phyloP scores from a whole-genome alignment of 2,888 invertebrate species.

The Epinotia ramella region DNA sequence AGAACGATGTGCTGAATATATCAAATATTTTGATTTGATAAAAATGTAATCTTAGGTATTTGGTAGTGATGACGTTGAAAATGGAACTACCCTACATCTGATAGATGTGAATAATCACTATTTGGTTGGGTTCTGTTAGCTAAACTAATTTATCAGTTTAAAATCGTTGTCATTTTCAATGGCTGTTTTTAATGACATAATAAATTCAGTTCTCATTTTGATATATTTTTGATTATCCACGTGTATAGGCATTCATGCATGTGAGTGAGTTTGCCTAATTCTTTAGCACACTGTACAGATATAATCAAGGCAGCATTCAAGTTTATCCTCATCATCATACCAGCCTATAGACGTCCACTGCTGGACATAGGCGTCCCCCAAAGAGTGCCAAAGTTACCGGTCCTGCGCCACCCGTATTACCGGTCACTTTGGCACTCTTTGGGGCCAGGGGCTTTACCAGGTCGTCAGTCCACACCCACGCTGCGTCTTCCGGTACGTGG shows the following conservation, averaged over 20 bases:
- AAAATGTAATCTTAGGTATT: conserved; percentile 61
- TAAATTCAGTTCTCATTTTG: not conserved
- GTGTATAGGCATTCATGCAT: not conserved
- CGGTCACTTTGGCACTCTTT: no score
- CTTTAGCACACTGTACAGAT: not conserved
- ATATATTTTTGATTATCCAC: not conserved
- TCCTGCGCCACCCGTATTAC: no score
- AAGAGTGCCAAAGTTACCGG: no score
- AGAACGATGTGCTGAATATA: conserved; percentile 52
- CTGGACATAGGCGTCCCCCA: no score
- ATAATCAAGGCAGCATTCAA: no score
- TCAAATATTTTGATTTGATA: conserved; percentile 62
- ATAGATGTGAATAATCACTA: not conserved
- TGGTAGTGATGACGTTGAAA: conserved; percentile 54
- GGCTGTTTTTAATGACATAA: not conserved
- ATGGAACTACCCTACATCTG: conserved; percentile 24
- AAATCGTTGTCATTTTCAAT: not conserved
- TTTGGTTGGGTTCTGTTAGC: not conserved
- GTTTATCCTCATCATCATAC: no score
- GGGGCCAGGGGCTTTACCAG: no score
- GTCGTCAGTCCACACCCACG: no score
- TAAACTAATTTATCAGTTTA: not conserved
- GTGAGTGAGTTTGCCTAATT: not conserved
- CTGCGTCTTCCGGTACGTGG: no score
- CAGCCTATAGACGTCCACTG: no score